Base-by-base conservation (phyloP, 2,888 invertebrate species). In the Julus scandinavius region DNA sequence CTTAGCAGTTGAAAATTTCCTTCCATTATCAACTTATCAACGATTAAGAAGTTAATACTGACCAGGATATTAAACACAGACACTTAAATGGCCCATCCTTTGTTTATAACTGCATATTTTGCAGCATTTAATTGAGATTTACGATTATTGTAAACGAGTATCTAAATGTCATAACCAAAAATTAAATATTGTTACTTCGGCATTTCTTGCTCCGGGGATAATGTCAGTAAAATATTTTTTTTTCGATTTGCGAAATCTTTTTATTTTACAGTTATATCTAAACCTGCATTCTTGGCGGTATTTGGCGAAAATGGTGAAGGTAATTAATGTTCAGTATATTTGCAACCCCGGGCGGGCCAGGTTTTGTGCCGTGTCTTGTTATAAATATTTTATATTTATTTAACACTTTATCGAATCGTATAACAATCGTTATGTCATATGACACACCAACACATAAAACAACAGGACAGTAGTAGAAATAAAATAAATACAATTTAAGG, bases 301-400 rank as follows among this genome's bases (percentile, higher is more conserved):
- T 72, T 4, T 80, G 1, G 80, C 80, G 72, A 72, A 29, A 38
- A 80, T 80, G 20, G 38, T 9, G 11, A 38, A 80, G 72, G 29
- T 29, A 9, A 29, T 29, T 38, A 80, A 38, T 38, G 80, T 80
- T 80, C 1, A 80, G 29, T 29, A 20, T 5, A 9, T 38, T 11
- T 6, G 20, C 9, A 2, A 80, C 80, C 80, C 80, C 80, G 38
- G 80, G 80, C 80, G 80, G 38, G 80, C 80, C 80, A 80, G 80
- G 80, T 80, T 80, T 80, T 80, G 38, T 80, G 38, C 13, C 11
- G 3, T 4, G 63, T 72, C 20, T 29, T 17, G 6, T 72, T 58
- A 13, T 80, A 80, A 6, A 29, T 45, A 45, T 80, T 13, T 38
- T 80, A 38, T 80, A 80, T 80, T 80, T 80, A 80, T 80, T 72